Evolutionary conservation across 2,888 invertebrate genomes (phyloP).

Genomic region (Callinectes sapidus): DNA sequence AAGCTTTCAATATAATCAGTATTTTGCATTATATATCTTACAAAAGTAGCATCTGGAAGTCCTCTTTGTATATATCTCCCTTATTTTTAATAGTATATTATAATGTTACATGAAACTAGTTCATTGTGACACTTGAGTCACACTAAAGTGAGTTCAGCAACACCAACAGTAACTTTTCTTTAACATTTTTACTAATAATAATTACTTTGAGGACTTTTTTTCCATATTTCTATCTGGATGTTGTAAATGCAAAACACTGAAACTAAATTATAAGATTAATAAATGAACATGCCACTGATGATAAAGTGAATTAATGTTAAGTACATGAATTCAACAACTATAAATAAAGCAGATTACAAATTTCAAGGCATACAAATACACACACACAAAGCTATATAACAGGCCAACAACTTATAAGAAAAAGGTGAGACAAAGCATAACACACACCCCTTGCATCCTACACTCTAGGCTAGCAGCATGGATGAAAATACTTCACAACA

Average conservation of each 20-base stretch:
- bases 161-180: not conserved
- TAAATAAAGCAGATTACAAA: too few species aligned
- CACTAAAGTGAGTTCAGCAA: not conserved
- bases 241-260: not conserved
- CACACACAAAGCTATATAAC: too few species aligned
- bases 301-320: too few species aligned
- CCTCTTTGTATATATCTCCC: not conserved
- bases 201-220: not conserved
- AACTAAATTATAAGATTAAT: not conserved
- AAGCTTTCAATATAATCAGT: not conserved
- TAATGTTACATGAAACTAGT: not conserved
- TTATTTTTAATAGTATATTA: not conserved
- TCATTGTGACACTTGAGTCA: not conserved
- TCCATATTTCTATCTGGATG: not conserved
- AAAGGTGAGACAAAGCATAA: too few species aligned
- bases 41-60: not conserved
- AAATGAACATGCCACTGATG: too few species aligned
- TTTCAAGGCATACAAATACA: too few species aligned
- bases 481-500: too few species aligned
- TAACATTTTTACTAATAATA: not conserved
- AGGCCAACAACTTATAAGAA: too few species aligned
- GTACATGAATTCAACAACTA: too few species aligned
- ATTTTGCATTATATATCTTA: not conserved
- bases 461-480: too few species aligned
- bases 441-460: too few species aligned